Percentiles rank a stretch among this genome's conserved stretches.
phyloP scores from a whole-genome alignment of 2,113 vertebrate species.

The Ploceus nigricollis region DNA sequence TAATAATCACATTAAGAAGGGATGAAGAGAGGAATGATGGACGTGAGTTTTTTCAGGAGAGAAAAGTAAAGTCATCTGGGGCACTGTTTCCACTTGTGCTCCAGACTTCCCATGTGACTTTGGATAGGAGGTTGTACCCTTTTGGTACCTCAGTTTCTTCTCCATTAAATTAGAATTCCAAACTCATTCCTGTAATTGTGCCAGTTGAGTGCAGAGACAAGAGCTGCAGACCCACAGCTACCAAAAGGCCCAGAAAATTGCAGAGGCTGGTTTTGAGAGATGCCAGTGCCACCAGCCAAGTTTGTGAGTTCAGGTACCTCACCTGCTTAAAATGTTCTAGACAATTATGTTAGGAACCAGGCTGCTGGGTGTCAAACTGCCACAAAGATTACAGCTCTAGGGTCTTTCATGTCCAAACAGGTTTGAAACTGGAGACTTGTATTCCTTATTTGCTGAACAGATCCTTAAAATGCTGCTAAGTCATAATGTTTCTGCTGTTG shows the following conservation, averaged over 20 bases:
- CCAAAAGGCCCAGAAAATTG: neutral
- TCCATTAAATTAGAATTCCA: neutral
- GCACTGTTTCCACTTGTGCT: neutral
- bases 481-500: neutral
- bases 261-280: neutral
- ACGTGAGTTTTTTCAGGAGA: neutral
- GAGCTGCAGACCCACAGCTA: neutral
- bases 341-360: neutral
- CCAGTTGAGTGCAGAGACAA: neutral
- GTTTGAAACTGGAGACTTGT: neutral
- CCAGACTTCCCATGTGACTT: neutral
- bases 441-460: neutral
- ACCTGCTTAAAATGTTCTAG: neutral
- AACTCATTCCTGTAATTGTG: neutral
- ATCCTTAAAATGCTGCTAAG: neutral
- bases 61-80: neutral
- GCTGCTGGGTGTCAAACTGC: neutral
- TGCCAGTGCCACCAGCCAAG: neutral
- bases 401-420: neutral
- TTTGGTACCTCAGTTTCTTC: neutral
- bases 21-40: neutral
- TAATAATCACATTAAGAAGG: neutral
- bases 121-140: neutral
- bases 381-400: neutral
- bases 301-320: neutral